Percentiles rank a stretch among this genome's conserved stretches.
phyloP scores from a whole-genome alignment of 1,140 invertebrate species.

The Diploscapter pachys region DNA sequence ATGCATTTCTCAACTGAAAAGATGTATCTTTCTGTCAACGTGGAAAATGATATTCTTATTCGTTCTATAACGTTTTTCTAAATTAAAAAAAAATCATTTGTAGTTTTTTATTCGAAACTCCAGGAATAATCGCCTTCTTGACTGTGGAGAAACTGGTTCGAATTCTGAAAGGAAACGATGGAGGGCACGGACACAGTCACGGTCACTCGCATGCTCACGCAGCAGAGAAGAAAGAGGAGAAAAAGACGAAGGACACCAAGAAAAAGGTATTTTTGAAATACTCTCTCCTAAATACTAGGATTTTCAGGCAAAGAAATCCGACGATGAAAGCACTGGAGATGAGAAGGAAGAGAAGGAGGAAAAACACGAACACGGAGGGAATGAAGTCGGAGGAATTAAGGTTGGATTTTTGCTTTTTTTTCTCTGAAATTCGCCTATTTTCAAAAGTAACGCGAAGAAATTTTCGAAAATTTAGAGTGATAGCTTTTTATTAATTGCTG shows the following conservation, averaged over 20 bases:
- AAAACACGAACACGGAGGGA: background rate
- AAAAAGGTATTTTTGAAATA: conserved; percentile 31
- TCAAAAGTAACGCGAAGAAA: too few relatives aligned
- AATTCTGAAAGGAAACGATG: conserved; percentile 76
- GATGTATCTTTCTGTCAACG: too few relatives aligned
- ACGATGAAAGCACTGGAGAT: conserved; percentile 1
- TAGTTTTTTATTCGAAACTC: background rate
- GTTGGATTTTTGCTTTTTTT: background rate
- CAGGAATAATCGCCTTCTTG: conserved; percentile 83
- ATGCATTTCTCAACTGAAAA: too few relatives aligned
- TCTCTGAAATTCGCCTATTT: too few relatives aligned
- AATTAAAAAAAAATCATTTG: conserved; percentile 5
- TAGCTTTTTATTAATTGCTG: background rate
- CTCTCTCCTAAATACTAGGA: conserved; percentile 69
- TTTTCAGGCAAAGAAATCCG: background rate
- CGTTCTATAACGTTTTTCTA: background rate
- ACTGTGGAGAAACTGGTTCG: conserved; percentile 87
- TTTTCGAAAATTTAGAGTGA: too few relatives aligned
- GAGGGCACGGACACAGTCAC: conserved; percentile 68
- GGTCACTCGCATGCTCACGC: conserved; percentile 55
- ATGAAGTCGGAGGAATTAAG: conserved; percentile 16
- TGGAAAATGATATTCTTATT: too few relatives aligned
- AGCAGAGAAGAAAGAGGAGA: conserved; percentile 40
- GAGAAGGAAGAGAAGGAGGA: background rate
- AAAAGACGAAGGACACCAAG: conserved; percentile 53